Conservation (phyloP, 2,888 invertebrate genomes). For the Parapristionchus giblindavisi region DNA sequence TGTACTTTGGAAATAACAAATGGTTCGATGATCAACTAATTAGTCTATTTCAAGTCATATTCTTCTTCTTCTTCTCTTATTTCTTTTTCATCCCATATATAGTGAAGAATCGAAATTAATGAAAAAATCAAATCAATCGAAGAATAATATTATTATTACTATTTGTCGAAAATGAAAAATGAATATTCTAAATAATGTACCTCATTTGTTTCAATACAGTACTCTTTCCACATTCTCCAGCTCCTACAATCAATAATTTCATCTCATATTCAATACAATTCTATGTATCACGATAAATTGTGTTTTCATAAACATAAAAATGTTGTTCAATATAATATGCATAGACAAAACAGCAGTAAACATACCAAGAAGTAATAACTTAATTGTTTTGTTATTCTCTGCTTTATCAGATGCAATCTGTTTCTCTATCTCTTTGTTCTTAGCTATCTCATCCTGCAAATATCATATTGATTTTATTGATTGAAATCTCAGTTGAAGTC, state of each 20-base stretch:
- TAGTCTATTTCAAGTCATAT: no score
- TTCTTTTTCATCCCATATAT: no score
- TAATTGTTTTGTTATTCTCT: conserved; percentile 61
- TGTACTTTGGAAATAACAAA: no score
- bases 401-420: conserved; percentile 54
- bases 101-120: no score
- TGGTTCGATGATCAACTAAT: no score
- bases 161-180: not conserved
- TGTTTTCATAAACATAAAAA: not conserved
- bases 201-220: conserved; percentile 68
- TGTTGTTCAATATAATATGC: not conserved
- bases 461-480: no score
- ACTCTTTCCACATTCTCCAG: conserved; percentile 67
- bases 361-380: conserved; percentile 64
- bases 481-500: no score
- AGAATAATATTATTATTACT: no score
- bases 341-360: not conserved
- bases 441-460: conserved; percentile 41
- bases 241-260: conserved; percentile 50
- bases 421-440: conserved; percentile 62
- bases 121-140: no score
- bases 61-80: no score
- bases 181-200: conserved; percentile 28
- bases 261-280: not conserved
- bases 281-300: not conserved